phyloP scores from a whole-genome alignment of 2,113 vertebrate species.

The Martes martes region DNA sequence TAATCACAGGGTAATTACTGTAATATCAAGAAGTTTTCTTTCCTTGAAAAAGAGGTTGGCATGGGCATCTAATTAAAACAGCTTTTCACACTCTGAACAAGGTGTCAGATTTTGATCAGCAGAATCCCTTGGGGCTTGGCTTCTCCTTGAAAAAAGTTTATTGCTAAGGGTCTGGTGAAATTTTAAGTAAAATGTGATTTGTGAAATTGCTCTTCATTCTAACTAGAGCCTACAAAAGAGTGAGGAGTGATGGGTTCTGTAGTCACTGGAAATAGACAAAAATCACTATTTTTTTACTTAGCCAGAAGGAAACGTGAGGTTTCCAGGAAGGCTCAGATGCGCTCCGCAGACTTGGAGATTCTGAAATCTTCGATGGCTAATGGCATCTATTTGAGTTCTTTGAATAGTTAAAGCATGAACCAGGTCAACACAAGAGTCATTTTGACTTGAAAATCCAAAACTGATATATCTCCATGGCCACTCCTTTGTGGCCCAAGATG shows the following conservation, averaged over 20 bases:
- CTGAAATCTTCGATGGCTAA: neutral
- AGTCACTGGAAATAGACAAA: neutral
- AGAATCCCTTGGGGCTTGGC: neutral
- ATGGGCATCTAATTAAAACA: neutral
- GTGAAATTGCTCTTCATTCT: slow-evolving; percentile 24
- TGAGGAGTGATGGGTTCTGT: neutral
- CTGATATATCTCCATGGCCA: neutral
- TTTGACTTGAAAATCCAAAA: neutral
- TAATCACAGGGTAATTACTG: slow-evolving; percentile 27
- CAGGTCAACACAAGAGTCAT: neutral
- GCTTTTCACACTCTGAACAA: slow-evolving; percentile 4
- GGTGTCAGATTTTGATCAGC: neutral
- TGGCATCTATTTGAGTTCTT: slow-evolving; percentile 6
- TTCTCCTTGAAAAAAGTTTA: neutral
- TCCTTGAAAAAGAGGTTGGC: neutral
- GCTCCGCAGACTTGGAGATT: neutral
- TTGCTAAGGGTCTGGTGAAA: slow-evolving; percentile 40
- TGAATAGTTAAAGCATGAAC: neutral
- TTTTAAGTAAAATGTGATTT: slow-evolving; percentile 44
- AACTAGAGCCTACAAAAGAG: neutral
- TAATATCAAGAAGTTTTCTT: slow-evolving; percentile 16
- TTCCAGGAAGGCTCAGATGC: neutral
- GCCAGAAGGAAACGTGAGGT: neutral
- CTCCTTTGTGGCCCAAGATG: neutral
- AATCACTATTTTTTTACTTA: slow-evolving; percentile 39